Base-by-base conservation (phyloP, 2,797 vertebrate genomes). In the Acrossocheilus wenchowensis region DNA sequence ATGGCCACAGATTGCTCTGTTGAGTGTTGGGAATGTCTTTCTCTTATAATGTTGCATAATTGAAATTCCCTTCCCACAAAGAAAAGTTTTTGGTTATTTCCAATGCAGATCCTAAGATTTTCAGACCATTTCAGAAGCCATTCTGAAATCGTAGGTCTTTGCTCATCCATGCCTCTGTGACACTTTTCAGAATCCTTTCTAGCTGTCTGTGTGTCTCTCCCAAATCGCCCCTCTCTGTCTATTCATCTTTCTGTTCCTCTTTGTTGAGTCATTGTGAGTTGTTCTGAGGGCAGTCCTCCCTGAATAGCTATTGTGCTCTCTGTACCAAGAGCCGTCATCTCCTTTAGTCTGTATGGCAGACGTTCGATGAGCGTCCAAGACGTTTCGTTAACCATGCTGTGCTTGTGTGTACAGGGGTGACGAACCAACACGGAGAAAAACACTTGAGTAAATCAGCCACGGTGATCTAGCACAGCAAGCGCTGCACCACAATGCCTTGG, bases 281-380 rank as follows among this genome's bases (percentile, higher is more conserved):
- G 69, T 87, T 81, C 60, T 86, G 82, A 86, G 83, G 78, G 64
- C 79, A 69, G 69, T 69, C 54, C 62, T 83, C 64, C 41, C 75
- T 91, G 90, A 91, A 91, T 91, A 84, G 90, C 87, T 82, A 89
- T 90, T 91, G 90, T 91, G 87, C 72, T 78, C 73, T 87, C 82
- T 89, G 88, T 87, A 91, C 90, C 89, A 89, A 82, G 89, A 88
- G 69, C 90, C 83, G 84, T 88, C 88, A 87, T 89, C 80, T 85
- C 64, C 74, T 88, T 86, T 60, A 62, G 69, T 89, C 54, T 12
- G 39, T 74, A 60, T 82, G 83, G 68, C 84, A 87, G 82, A 85
- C 74, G 43, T 78, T 78, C 48, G 78, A 60, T 78, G 85, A 86
- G 68, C 26, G 11, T 78, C 87, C 74, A 57, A 62, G 78, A 78